Base-by-base conservation (phyloP, 2,888 invertebrate genomes). In the Mellilla xanthometata region DNA sequence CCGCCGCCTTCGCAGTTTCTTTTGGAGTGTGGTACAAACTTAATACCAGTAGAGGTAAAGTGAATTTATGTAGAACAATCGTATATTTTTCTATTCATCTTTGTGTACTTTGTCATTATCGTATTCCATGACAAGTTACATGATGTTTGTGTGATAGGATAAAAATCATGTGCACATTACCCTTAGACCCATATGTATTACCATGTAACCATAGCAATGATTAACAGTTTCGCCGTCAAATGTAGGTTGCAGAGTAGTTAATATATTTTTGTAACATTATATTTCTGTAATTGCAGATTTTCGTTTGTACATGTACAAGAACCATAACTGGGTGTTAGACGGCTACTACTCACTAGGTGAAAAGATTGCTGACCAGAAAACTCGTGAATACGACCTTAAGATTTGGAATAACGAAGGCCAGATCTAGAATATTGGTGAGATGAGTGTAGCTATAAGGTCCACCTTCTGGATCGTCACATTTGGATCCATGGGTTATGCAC, bases 321-420 rank as follows among this genome's bases (percentile, higher is more conserved):
- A 94, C 54, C 93, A 86, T 72, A 94, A 94, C 36, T 89, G 80
- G 65, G 68, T 93, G 22, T 81, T 96, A 52, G 92, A 95, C 57
- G 85, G 91, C 34, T 96, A 93, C 76, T 96, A 96, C 74, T 80
- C 81, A 58, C 62, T 94, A 15, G 94, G 94, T 41, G 95, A 95
- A 81, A 71, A 81, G 28, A 56, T 94, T 6, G 91, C 92, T 39
- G 81, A 91, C 26, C 74, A 75, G 43, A 84, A 78, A 49, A 88
- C 81, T 13, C 81, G 94, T 53, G 80, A 91, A 54, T 58, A 82
- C 35, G 93, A 94, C 76, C 70, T 90, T 40, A 79, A 80, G 54
- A 76, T 91, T 70, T 93, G 93, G 94, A 75, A 68, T 64, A 76
- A 77, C 71, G 89, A 91, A 66, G 84, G 89, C 64, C 85, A 89